These are phyloP conservation scores for Ptilorrhoa leucosticta DNA, from an alignment of 2,113 vertebrate species.

Conservation along the genomic window DNA sequence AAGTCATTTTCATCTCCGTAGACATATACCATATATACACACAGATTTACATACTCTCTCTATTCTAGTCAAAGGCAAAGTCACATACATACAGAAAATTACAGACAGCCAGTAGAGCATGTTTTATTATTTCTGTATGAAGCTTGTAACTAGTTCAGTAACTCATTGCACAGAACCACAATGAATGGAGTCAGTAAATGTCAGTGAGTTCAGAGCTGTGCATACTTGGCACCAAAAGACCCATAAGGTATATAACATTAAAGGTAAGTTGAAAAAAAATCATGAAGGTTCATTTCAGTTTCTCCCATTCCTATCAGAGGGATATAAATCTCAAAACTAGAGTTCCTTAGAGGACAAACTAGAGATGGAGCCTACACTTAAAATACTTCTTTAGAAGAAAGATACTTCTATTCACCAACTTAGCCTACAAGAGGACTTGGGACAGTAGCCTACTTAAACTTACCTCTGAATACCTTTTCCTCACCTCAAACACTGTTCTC, in stretches of 20 bases:
- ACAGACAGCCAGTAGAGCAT: rapidly evolving
- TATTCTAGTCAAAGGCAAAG: background rate
- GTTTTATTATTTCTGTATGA: background rate
- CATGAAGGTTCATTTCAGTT: background rate
- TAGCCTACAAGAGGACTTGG: background rate
- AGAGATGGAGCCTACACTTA: background rate
- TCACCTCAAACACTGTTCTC: background rate
- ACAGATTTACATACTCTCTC: background rate
- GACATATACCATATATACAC: background rate
- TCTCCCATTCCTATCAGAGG: background rate
- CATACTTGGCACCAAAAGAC: background rate
- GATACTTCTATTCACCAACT: background rate
- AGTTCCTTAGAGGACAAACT: background rate
- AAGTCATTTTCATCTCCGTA: background rate
- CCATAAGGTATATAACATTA: background rate
- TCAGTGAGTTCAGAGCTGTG: background rate
- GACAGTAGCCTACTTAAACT: background rate
- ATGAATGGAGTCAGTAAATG: background rate
- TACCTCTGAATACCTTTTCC: background rate
- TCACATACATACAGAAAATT: background rate
- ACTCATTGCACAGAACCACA: background rate
- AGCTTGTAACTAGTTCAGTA: background rate
- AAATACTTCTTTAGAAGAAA: rapidly evolving
- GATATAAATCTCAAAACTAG: background rate
- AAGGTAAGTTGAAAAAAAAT: background rate